Percentiles rank a stretch among this genome's conserved stretches.
Conservation (phyloP, 2,113 vertebrate genomes). For the Cryptomyrus ogoouensis region DNA sequence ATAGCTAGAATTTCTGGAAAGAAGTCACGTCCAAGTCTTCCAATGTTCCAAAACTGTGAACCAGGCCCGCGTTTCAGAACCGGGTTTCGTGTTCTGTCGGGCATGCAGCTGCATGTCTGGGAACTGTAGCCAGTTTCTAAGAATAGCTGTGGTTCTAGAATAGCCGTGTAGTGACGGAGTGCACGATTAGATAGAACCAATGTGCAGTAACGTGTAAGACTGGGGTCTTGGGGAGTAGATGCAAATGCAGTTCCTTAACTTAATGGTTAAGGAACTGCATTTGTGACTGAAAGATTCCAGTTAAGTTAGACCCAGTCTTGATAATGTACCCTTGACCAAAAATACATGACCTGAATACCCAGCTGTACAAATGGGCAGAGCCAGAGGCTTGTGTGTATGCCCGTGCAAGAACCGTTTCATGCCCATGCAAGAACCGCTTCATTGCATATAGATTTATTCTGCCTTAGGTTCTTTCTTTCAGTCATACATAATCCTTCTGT, state of each 20-base stretch:
- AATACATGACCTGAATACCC: not conserved
- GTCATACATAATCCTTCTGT: not conserved
- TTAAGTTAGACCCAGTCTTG: not conserved
- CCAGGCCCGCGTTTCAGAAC: constrained; percentile 40
- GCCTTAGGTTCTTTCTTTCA: not conserved
- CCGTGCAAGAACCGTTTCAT: not conserved
- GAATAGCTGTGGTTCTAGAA: constrained; percentile 56
- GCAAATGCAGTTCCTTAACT: too few species aligned
- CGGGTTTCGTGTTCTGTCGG: constrained; percentile 55
- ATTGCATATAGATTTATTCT: not conserved
- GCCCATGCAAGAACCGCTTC: not conserved
- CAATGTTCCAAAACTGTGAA: not conserved
- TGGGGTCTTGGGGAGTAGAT: not conserved
- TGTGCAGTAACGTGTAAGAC: constrained; percentile 12
- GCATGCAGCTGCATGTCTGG: constrained; percentile 61
- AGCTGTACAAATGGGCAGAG: not conserved
- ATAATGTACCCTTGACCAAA: not conserved
- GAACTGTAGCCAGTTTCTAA: constrained; percentile 54
- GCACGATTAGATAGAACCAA: constrained; percentile 34
- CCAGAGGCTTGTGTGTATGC: not conserved
- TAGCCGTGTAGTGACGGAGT: constrained; percentile 51
- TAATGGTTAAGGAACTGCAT: not conserved
- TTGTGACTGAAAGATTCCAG: not conserved
- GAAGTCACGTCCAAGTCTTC: not conserved
- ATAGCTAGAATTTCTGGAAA: not conserved